Percentiles rank a stretch among this genome's conserved stretches.
Evolutionary conservation across 2,888 invertebrate genomes (phyloP).

Genomic region (Mayetiola destructor): DNA sequence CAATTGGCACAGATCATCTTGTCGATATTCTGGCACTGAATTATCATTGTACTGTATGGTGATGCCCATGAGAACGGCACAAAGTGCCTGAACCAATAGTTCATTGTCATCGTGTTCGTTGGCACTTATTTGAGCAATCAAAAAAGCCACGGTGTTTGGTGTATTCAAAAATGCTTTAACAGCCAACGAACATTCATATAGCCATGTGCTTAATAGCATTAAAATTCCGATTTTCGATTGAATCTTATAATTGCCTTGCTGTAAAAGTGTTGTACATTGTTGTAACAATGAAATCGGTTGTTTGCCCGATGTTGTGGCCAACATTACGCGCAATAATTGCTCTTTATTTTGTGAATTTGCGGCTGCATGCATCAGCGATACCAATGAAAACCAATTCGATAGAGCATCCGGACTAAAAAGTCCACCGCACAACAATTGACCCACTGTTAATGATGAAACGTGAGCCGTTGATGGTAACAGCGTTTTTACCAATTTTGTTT

Average conservation of each 20-base stretch:
- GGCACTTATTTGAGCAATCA: slow-evolving; percentile 64
- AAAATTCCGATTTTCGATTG: slow-evolving; percentile 79
- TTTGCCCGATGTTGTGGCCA: slow-evolving; percentile 71
- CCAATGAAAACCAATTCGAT: slow-evolving; percentile 91
- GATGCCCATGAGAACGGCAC: slow-evolving; percentile 84
- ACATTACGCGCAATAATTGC: slow-evolving; percentile 74
- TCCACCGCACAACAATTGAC: slow-evolving; percentile 86
- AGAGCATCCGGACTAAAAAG: slow-evolving; percentile 75
- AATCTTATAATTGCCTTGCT: slow-evolving; percentile 48
- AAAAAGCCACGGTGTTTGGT: slow-evolving; percentile 68
- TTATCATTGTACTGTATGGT: slow-evolving; percentile 84
- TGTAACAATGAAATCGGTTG: slow-evolving; percentile 80
- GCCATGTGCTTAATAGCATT: slow-evolving; percentile 82
- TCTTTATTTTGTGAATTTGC: slow-evolving; percentile 79
- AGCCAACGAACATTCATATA: slow-evolving; percentile 66
- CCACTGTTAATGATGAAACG: slow-evolving; percentile 54
- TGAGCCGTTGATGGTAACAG: slow-evolving; percentile 76
- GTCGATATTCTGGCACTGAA: slow-evolving; percentile 56
- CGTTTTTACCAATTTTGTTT: slow-evolving; percentile 78
- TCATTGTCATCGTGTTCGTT: slow-evolving; percentile 87
- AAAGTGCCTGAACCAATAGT: slow-evolving; percentile 70
- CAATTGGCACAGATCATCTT: slow-evolving; percentile 64
- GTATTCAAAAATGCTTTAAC: slow-evolving; percentile 69
- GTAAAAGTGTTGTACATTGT: slow-evolving; percentile 71
- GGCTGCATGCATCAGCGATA: slow-evolving; percentile 78